A percentile compares a stretch with the other conserved stretches of the same genome.
phyloP scores from a whole-genome alignment of 2,797 vertebrate species.

The Bucorvus abyssinicus region DNA sequence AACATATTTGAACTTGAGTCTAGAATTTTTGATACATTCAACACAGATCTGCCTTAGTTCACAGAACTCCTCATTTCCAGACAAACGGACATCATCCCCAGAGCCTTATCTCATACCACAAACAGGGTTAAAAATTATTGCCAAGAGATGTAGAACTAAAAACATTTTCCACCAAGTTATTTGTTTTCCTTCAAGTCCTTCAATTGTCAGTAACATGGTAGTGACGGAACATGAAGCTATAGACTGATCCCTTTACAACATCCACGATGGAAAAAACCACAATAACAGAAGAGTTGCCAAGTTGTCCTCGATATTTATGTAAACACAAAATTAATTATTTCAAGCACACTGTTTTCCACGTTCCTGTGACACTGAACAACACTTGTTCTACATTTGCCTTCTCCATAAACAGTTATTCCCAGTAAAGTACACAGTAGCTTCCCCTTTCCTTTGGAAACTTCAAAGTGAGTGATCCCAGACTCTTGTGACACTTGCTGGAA shows the following conservation, averaged over 20 bases:
- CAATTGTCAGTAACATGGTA: neutral
- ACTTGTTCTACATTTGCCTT: neutral
- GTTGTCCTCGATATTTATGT: slow-evolving; percentile 14
- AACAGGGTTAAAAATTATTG: neutral
- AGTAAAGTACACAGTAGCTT: slow-evolving; percentile 54
- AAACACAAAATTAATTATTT: slow-evolving; percentile 34
- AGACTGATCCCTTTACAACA: slow-evolving; percentile 7
- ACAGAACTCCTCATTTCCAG: neutral
- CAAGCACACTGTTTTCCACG: slow-evolving; percentile 6
- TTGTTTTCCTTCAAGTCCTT: slow-evolving; percentile 1
- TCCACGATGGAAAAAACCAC: neutral
- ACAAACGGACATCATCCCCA: neutral
- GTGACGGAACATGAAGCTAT: neutral
- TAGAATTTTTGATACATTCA: neutral
- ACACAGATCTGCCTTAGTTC: neutral
- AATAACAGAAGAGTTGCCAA: neutral
- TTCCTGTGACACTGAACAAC: neutral
- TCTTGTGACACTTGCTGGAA: neutral
- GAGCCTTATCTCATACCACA: neutral
- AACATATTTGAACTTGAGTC: neutral
- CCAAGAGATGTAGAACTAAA: neutral
- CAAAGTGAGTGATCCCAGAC: neutral
- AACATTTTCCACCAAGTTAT: neutral
- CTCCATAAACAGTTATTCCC: slow-evolving; percentile 46
- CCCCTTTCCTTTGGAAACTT: slow-evolving; percentile 58